phyloP scores from a whole-genome alignment of 1,140 invertebrate genomes.

The Drosophila tropicalis region DNA sequence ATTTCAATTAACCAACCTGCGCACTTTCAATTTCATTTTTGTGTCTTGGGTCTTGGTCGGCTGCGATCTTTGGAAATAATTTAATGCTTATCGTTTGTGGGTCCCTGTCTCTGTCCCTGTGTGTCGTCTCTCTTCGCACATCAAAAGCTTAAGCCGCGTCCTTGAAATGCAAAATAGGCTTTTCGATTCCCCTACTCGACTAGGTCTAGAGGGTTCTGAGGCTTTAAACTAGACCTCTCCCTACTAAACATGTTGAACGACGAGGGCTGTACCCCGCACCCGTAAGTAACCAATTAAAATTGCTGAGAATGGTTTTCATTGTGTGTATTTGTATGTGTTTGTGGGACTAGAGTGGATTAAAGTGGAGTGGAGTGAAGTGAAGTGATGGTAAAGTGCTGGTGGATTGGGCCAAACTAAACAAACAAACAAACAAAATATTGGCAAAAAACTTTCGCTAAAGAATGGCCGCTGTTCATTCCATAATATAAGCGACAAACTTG shows the following conservation, averaged over 20 bases:
- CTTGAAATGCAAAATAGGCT: conserved; percentile 76
- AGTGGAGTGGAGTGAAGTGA: neutral
- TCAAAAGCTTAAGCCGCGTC: conserved; percentile 68
- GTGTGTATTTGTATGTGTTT: conserved; percentile 25
- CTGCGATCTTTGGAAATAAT: conserved; percentile 73
- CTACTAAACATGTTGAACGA: neutral
- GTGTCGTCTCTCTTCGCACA: conserved; percentile 33
- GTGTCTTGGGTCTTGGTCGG: conserved; percentile 28
- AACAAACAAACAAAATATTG: conserved; percentile 23
- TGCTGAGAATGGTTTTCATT: conserved; percentile 29
- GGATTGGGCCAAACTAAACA: conserved; percentile 30
- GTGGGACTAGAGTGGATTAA: conserved; percentile 29
- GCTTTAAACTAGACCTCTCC: conserved; percentile 17
- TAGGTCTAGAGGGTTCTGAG: neutral
- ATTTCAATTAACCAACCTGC: conserved; percentile 79
- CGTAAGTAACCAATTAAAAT: conserved; percentile 66
- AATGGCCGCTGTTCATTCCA: conserved; percentile 62
- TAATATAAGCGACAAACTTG: conserved; percentile 77
- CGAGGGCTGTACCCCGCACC: neutral
- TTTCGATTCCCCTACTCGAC: conserved; percentile 31
- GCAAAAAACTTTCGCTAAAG: conserved; percentile 72
- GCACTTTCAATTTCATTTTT: conserved; percentile 78
- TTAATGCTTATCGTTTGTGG: conserved; percentile 60
- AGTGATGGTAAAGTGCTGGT: no score
- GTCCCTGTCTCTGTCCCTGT: conserved; percentile 15